phyloP scores from a whole-genome alignment of 2,797 vertebrate species.

The Enteromius treurensis region DNA sequence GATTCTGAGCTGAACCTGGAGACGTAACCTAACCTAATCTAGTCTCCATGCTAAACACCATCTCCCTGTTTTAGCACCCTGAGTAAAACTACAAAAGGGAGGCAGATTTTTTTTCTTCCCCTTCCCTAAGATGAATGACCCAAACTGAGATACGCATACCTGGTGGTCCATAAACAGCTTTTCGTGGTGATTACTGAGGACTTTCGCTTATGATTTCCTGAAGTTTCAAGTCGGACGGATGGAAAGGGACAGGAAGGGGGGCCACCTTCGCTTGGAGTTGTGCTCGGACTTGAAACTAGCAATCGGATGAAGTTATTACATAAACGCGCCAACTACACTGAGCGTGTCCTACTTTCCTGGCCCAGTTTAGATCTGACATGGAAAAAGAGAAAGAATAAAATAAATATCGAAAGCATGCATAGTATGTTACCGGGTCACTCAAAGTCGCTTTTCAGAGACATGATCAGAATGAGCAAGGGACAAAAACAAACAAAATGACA shows the following conservation, averaged over 20 bases:
- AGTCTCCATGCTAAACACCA: slow-evolving; percentile 61
- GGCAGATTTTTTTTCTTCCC: slow-evolving; percentile 64
- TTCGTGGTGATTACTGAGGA: slow-evolving; percentile 38
- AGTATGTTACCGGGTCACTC: slow-evolving; percentile 50
- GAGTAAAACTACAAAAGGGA: slow-evolving; percentile 84
- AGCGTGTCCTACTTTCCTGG: slow-evolving; percentile 56
- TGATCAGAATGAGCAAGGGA: background rate
- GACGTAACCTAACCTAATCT: slow-evolving; percentile 46
- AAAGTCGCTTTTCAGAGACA: slow-evolving; percentile 34
- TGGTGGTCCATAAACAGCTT: slow-evolving; percentile 53
- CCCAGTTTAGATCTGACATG: slow-evolving; percentile 58
- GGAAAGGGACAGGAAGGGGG: slow-evolving; percentile 40
- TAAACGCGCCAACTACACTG: slow-evolving; percentile 8
- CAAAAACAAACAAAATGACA: background rate
- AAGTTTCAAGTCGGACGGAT: slow-evolving; percentile 65
- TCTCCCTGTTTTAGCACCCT: slow-evolving; percentile 84
- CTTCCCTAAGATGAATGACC: slow-evolving; percentile 77
- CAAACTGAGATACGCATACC: slow-evolving; percentile 71
- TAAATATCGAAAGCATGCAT: slow-evolving; percentile 52
- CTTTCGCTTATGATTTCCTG: slow-evolving; percentile 61
- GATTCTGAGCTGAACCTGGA: slow-evolving; percentile 60
- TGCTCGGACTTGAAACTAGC: slow-evolving; percentile 24
- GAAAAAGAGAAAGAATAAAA: slow-evolving; percentile 31
- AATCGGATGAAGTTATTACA: slow-evolving; percentile 13
- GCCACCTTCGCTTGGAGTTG: slow-evolving; percentile 43